phyloP scores from a whole-genome alignment of 2,888 invertebrate species.

The Torymus aiolomorphi region DNA sequence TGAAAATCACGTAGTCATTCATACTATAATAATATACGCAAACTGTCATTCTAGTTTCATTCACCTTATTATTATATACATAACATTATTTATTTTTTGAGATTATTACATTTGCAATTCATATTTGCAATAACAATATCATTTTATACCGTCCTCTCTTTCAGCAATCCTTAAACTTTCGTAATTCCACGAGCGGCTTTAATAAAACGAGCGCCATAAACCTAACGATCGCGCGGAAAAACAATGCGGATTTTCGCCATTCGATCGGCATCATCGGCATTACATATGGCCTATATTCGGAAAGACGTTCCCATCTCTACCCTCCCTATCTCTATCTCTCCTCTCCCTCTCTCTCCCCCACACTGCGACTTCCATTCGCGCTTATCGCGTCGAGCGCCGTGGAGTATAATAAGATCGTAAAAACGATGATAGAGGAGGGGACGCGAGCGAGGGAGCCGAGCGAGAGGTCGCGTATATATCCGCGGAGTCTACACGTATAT shows the following conservation, averaged over 20 bases:
- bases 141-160: too few species aligned
- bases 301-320: neutral
- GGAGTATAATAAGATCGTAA: slow-evolving; percentile 62
- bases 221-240: slow-evolving; percentile 1
- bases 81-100: too few species aligned
- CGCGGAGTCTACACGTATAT: neutral
- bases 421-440: slow-evolving; percentile 61
- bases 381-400: slow-evolving; percentile 39
- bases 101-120: too few species aligned
- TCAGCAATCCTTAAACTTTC: neutral
- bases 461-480: slow-evolving; percentile 13
- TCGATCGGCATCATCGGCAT: slow-evolving; percentile 12
- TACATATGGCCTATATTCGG: slow-evolving; percentile 28
- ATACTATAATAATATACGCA: too few species aligned
- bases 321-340: too few species aligned
- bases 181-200: neutral
- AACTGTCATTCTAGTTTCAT: too few species aligned
- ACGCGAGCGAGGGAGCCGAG: slow-evolving; percentile 8
- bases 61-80: too few species aligned
- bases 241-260: slow-evolving; percentile 28
- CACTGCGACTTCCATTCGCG: neutral
- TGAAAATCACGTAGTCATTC: too few species aligned
- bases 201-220: neutral
- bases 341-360: too few species aligned
- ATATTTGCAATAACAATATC: too few species aligned